Evolutionary conservation across 2,797 vertebrate species (phyloP).

Genomic region (Macrochelys suwanniensis): DNA sequence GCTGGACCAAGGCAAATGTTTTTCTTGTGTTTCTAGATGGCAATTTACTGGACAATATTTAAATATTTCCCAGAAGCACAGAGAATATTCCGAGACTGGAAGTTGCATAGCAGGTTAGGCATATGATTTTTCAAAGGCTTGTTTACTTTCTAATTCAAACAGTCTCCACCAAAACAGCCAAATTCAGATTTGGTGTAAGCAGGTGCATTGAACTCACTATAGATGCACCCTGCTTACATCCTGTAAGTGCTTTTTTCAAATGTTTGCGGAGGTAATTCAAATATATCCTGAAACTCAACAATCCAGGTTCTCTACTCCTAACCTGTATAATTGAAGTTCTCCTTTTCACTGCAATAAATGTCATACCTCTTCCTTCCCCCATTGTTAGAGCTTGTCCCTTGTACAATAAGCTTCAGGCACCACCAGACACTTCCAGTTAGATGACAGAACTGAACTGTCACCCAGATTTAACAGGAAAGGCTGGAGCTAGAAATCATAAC

Average conservation of each 20-base stretch:
- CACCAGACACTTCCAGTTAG: constrained; percentile 48
- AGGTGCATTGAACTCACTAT: background rate
- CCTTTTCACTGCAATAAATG: background rate
- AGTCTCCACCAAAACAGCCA: background rate
- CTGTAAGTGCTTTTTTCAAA: background rate
- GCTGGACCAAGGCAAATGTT: background rate
- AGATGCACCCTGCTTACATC: constrained; percentile 11
- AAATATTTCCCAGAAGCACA: background rate
- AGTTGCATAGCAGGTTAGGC: background rate
- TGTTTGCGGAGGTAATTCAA: background rate
- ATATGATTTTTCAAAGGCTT: constrained; percentile 11
- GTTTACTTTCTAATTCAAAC: constrained; percentile 48
- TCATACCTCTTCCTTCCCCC: background rate
- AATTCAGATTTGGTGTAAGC: constrained; percentile 16
- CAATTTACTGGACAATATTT: background rate
- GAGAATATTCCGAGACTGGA: background rate
- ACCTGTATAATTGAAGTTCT: background rate
- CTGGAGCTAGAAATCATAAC: background rate
- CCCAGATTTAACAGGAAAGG: constrained; percentile 59
- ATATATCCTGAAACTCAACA: constrained; percentile 19
- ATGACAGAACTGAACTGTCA: constrained; percentile 28
- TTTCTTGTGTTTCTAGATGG: background rate
- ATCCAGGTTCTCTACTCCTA: background rate
- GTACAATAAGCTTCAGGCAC: accelerated
- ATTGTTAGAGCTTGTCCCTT: background rate